Evolutionary conservation across 2,888 invertebrate species (phyloP).

Genomic region (Poecilus cupreus): DNA sequence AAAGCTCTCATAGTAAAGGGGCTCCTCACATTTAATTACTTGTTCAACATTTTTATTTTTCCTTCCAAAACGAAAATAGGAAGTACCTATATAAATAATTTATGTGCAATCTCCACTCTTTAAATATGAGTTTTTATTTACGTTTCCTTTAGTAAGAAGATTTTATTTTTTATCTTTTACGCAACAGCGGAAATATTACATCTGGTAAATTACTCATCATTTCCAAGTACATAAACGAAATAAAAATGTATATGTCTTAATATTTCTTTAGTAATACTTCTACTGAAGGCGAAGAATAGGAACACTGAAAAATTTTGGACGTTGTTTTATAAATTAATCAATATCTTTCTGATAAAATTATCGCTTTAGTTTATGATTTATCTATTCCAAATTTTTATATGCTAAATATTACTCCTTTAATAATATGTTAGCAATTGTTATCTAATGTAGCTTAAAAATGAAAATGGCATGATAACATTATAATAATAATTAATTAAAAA

Average conservation of each 20-base stretch:
- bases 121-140: conserved; percentile 38
- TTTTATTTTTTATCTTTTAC: conserved; percentile 8
- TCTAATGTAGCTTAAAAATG: no score
- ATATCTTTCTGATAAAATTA: no score
- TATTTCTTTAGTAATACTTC: no score
- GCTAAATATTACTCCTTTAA: no score
- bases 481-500: no score
- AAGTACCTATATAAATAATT: conserved; percentile 4
- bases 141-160: conserved; percentile 22
- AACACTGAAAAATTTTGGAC: no score
- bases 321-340: no score
- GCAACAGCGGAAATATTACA: not conserved
- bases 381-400: no score
- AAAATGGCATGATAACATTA: no score
- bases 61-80: not conserved
- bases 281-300: no score
- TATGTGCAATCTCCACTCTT: conserved; percentile 15
- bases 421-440: no score
- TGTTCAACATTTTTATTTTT: not conserved
- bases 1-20: not conserved
- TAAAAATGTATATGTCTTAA: not conserved
- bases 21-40: not conserved
- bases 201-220: not conserved
- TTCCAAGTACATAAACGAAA: not conserved
- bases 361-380: no score